Evolutionary conservation across 2,113 vertebrate genomes (phyloP).

Genomic region (Urocitellus parryii): DNA sequence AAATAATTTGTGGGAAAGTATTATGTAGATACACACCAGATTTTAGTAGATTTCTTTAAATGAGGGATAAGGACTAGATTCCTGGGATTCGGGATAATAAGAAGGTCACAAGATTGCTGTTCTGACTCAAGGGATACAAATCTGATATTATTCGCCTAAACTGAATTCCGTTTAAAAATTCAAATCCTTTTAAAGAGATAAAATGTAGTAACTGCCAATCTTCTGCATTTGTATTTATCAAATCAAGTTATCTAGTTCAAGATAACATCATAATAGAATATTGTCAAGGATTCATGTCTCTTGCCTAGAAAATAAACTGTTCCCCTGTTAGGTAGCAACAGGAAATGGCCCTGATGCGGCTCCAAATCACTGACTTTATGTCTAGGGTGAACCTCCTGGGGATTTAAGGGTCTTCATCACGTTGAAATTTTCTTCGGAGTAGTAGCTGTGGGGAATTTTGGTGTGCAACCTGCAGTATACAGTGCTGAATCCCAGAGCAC

Average conservation of each 20-base stretch:
- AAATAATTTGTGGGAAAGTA: neutral
- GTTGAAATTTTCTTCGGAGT: constrained; percentile 4
- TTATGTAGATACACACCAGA: neutral
- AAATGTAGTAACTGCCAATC: constrained; percentile 69
- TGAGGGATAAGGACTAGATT: neutral
- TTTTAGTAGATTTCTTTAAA: neutral
- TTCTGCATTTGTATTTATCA: constrained; percentile 69
- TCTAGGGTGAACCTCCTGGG: constrained; percentile 56
- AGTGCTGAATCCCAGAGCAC: constrained; percentile 6
- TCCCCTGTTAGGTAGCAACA: constrained; percentile 66
- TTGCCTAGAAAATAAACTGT: constrained; percentile 74
- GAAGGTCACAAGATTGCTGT: neutral
- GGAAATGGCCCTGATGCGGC: constrained; percentile 61
- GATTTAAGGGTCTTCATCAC: neutral
- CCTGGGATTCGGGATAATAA: neutral
- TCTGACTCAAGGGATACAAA: neutral
- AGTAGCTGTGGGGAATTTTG: constrained; percentile 36
- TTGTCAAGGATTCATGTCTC: constrained; percentile 71
- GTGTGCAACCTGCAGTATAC: neutral
- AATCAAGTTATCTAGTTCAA: constrained; percentile 72
- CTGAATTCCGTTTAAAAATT: constrained; percentile 38
- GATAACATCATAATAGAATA: constrained; percentile 79
- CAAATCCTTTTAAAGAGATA: constrained; percentile 48
- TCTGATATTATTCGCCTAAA: neutral
- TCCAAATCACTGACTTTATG: constrained; percentile 73